These are phyloP conservation scores for Ostrea denselamellosa DNA, from an alignment of 1,140 invertebrate species.

Conservation along the genomic window DNA sequence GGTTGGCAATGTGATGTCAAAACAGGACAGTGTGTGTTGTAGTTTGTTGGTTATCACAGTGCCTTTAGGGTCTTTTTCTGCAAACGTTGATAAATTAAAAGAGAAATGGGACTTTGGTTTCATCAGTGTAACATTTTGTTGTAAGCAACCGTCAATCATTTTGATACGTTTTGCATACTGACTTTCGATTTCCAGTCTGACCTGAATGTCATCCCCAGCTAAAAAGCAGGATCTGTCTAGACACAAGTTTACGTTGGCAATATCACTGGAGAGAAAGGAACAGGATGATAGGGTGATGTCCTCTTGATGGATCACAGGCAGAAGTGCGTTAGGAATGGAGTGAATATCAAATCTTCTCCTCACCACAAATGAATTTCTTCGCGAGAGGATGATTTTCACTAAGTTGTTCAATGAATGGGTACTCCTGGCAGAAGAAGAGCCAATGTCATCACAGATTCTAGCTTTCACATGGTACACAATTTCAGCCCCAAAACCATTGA, in stretches of 20 bases:
- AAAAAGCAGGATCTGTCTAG: slow-evolving; percentile 69
- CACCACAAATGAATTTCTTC: slow-evolving; percentile 63
- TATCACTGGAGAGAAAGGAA: slow-evolving; percentile 44
- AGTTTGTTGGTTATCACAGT: slow-evolving; percentile 52
- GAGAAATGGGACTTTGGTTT: slow-evolving; percentile 51
- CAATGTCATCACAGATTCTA: slow-evolving; percentile 69
- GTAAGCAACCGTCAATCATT: slow-evolving; percentile 63
- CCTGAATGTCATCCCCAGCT: slow-evolving; percentile 70
- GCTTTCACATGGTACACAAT: slow-evolving; percentile 68
- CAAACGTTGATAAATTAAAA: slow-evolving; percentile 56
- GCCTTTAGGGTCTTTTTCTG: slow-evolving; percentile 61
- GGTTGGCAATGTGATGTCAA: slow-evolving; percentile 66
- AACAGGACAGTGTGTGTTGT: slow-evolving; percentile 49
- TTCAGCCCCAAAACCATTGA: slow-evolving; percentile 66
- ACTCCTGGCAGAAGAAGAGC: slow-evolving; percentile 62
- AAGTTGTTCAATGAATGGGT: slow-evolving; percentile 63
- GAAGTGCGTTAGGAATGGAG: slow-evolving; percentile 61
- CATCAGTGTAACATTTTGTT: slow-evolving; percentile 60
- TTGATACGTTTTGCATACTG: slow-evolving; percentile 61
- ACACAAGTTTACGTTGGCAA: slow-evolving; percentile 59
- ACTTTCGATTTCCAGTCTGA: slow-evolving; percentile 60
- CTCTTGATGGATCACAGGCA: slow-evolving; percentile 62
- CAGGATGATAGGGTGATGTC: slow-evolving; percentile 58
- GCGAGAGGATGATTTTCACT: slow-evolving; percentile 67
- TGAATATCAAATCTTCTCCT: slow-evolving; percentile 67